phyloP scores from a whole-genome alignment of 2,888 invertebrate genomes.

The Nomada lathburiana region DNA sequence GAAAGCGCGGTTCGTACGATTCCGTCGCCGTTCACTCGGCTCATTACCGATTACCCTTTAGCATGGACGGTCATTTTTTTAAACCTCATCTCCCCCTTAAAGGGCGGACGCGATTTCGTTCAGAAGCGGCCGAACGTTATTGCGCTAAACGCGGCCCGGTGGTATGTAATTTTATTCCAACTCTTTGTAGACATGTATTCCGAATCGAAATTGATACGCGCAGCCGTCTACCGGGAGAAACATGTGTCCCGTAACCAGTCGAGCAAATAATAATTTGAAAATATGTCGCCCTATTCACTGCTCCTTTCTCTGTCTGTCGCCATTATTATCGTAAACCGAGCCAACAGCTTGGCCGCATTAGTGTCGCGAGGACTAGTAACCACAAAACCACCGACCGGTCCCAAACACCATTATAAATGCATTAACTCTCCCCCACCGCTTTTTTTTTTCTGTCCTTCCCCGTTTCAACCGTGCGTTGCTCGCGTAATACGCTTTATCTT shows the following conservation, averaged over 20 bases:
- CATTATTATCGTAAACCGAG: constrained; percentile 66
- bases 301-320: constrained; percentile 51
- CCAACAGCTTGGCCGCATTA: constrained; percentile 70
- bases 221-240: constrained; percentile 41
- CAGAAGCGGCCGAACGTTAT: neutral
- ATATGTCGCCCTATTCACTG: constrained; percentile 78
- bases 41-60: constrained; percentile 34
- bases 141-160: neutral
- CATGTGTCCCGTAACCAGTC: constrained; percentile 75
- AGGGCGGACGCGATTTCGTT: neutral
- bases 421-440: constrained; percentile 76
- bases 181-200: neutral
- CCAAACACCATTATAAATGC: constrained; percentile 81
- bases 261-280: constrained; percentile 81
- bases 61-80: constrained; percentile 2
- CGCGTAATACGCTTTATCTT: constrained; percentile 45
- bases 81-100: neutral
- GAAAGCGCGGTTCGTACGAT: constrained; percentile 14
- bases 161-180: neutral
- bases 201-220: constrained; percentile 31
- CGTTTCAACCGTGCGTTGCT: constrained; percentile 33
- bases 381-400: constrained; percentile 77
- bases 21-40: constrained; percentile 40
- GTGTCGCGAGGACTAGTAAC: constrained; percentile 74
- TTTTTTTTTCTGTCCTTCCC: constrained; percentile 26